Percentiles rank a stretch among this genome's conserved stretches.
Conservation (phyloP, 2,888 invertebrate species). For the Azorinus chamasolen region DNA sequence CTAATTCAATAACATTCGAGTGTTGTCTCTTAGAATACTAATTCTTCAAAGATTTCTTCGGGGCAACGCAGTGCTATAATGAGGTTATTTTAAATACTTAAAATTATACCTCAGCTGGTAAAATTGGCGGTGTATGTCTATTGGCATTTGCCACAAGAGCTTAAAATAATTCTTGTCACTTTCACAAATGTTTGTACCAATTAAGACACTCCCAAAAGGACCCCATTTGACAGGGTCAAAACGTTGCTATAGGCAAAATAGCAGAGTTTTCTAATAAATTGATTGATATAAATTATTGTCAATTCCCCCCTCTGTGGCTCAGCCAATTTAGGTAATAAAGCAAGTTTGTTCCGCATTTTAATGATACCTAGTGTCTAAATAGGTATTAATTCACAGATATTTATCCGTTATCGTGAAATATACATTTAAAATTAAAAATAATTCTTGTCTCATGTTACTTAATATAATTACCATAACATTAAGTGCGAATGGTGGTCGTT, state of each 20-base stretch:
- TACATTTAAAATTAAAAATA: no score
- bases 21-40: conserved; percentile 52
- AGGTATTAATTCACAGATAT: no score
- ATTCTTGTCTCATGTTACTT: no score
- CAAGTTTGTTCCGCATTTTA: no score
- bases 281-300: neutral
- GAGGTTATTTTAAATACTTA: conserved; percentile 53
- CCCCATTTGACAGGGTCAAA: no score
- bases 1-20: conserved; percentile 39
- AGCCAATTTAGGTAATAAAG: no score
- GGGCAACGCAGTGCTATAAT: conserved; percentile 41
- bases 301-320: no score
- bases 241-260: neutral
- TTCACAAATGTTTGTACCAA: conserved; percentile 52
- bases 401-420: no score
- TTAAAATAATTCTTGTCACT: conserved; percentile 62
- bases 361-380: neutral
- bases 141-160: conserved; percentile 44
- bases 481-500: no score
- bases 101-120: conserved; percentile 49
- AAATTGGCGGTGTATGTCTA: conserved; percentile 46
- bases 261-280: neutral
- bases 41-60: conserved; percentile 41
- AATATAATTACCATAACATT: no score
- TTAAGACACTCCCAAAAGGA: conserved; percentile 40